Conservation (phyloP, 2,113 vertebrate species). For the Eurystomus gularis region DNA sequence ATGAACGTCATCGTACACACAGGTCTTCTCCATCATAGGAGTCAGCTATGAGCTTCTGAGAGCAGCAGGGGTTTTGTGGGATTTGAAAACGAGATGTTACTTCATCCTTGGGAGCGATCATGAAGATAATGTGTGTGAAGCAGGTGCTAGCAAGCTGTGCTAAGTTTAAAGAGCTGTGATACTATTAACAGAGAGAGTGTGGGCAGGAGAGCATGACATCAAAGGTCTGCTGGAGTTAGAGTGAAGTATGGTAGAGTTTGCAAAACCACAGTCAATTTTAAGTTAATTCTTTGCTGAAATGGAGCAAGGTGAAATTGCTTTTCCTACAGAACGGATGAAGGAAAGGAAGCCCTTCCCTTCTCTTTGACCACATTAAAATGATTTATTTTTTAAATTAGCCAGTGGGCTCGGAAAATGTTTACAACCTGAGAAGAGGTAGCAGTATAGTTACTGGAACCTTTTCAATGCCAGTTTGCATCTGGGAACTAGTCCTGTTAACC, state of each 20-base stretch:
- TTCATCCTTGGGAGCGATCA: neutral
- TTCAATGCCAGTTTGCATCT: neutral
- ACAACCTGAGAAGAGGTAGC: neutral
- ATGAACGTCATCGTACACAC: neutral
- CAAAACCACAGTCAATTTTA: neutral
- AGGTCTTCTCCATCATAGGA: neutral
- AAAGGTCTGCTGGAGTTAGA: neutral
- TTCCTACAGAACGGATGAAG: neutral
- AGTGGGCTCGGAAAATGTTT: neutral
- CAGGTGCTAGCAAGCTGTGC: neutral
- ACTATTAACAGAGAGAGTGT: neutral
- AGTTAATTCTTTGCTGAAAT: neutral
- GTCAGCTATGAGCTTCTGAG: neutral
- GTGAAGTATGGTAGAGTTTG: neutral
- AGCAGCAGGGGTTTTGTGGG: neutral
- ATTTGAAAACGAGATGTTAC: neutral
- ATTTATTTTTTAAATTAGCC: neutral
- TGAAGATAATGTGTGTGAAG: neutral
- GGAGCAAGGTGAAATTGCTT: neutral
- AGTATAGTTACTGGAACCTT: neutral
- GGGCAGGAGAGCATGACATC: neutral
- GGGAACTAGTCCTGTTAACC: neutral
- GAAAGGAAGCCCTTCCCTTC: neutral
- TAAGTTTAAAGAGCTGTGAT: neutral
- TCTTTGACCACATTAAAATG: neutral